Evolutionary conservation across 2,113 vertebrate species (phyloP), one percentile per base, ranked within the genome.

Genomic region (Pelvicachromis taeniatus): DNA sequence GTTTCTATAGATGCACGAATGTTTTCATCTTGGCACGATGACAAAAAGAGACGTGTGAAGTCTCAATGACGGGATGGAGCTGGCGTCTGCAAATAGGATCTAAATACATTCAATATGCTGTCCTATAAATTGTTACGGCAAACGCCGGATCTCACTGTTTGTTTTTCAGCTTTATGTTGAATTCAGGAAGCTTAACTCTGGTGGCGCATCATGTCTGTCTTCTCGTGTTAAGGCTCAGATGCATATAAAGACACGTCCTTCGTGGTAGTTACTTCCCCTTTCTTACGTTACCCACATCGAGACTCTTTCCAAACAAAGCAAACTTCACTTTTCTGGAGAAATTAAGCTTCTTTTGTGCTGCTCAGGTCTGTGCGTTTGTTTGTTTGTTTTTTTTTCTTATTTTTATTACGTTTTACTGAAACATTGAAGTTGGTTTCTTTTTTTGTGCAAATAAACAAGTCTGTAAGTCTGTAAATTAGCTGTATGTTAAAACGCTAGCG

Each of bases 381-480:
- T 26, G n/a, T 7, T 55, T 16, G 9, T 19, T 8, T 31, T 35
- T 40, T 5, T 13, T 21, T 38, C 6, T 29, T 6, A 38, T 33
- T 16, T 33, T 26, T 31, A 6, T 58, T 6, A 73, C 53, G 53
- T 84, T 85, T 59, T 63, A 3, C 35, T 9, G 12, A 75, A 38
- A 70, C 1, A 29, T 53, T 48, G 9, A 40, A 9, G 0, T 50
- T 16, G 2, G 6, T 56, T 17, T 82, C 10, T 59, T n/a, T 26
- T 7, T 68, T 19, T 73, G 9, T 81, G 58, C 82, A 85, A 78
- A 84, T 73, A 86, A 86, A 81, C 84, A 80, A 5, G 21, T 53
- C 40, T 35, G n/a, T 83, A 59, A 92, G 85, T 80, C 87, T 91
- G 42, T 85, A 83, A 88, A 87, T 89, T 54, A 23, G 52, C 82